Evolutionary conservation across 2,797 vertebrate species (phyloP).

Genomic region (Ispidina lecontei): DNA sequence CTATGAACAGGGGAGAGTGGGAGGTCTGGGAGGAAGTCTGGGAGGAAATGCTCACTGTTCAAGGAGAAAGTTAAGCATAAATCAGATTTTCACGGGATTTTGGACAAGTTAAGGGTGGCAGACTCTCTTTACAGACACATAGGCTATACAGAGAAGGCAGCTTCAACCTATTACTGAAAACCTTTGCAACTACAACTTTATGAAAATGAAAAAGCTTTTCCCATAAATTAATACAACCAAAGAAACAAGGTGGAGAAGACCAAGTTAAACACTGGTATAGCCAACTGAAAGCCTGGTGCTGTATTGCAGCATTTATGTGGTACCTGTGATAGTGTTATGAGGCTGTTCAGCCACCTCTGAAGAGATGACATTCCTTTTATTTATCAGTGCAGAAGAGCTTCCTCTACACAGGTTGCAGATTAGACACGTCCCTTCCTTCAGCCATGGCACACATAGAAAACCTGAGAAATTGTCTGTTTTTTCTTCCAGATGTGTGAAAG

Average conservation of each 20-base stretch:
- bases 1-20: neutral
- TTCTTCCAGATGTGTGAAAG: neutral
- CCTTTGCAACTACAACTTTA: neutral
- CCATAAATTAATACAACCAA: neutral
- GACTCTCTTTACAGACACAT: rapidly evolving
- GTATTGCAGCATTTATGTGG: neutral
- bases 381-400: neutral
- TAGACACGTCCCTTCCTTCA: neutral
- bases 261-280: neutral
- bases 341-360: neutral
- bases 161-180: neutral
- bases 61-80: neutral
- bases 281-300: neutral
- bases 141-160: neutral
- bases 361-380: neutral
- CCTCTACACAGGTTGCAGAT: neutral
- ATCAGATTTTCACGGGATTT: neutral
- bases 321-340: neutral
- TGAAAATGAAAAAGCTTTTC: too few species aligned
- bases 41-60: neutral
- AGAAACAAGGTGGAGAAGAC: neutral
- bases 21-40: neutral
- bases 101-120: neutral
- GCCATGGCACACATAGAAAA: neutral
- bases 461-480: rapidly evolving